Conservation (phyloP, 2,888 invertebrate genomes). For the Entomobrya multifasciata region DNA sequence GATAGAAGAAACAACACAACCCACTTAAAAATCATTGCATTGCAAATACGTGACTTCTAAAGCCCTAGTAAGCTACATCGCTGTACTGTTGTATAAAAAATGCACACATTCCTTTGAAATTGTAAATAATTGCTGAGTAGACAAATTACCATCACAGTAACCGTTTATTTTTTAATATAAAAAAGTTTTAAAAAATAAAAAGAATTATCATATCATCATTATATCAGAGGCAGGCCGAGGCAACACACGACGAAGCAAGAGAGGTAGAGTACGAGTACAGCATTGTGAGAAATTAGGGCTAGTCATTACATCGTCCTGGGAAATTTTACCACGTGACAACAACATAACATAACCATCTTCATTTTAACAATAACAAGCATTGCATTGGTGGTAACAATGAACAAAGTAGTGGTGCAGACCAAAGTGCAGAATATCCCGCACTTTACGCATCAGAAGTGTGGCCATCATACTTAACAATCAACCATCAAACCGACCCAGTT, state of each 20-base stretch:
- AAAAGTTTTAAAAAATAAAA: slow-evolving; percentile 16
- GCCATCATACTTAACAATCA: no score
- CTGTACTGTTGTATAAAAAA: no score
- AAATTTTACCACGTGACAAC: slow-evolving; percentile 65
- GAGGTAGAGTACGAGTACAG: background rate
- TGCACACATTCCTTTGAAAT: slow-evolving; percentile 40
- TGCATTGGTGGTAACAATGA: no score
- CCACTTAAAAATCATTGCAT: no score
- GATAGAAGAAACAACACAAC: no score
- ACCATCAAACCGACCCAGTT: slow-evolving; percentile 44
- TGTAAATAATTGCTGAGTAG: slow-evolving; percentile 40
- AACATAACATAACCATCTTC: slow-evolving; percentile 12
- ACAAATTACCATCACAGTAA: slow-evolving; percentile 53
- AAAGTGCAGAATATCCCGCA: no score
- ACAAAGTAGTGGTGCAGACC: no score
- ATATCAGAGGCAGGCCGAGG: background rate
- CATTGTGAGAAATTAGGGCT: slow-evolving; percentile 65
- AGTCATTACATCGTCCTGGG: slow-evolving; percentile 58
- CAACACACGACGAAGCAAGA: background rate
- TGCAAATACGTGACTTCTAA: no score
- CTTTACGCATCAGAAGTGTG: no score
- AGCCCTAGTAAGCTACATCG: no score
- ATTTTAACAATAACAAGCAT: no score
- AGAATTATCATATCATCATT: slow-evolving; percentile 65
- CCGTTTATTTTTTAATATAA: slow-evolving; percentile 10